phyloP scores from a whole-genome alignment of 2,113 vertebrate species.

The Amphilophus citrinellus region DNA sequence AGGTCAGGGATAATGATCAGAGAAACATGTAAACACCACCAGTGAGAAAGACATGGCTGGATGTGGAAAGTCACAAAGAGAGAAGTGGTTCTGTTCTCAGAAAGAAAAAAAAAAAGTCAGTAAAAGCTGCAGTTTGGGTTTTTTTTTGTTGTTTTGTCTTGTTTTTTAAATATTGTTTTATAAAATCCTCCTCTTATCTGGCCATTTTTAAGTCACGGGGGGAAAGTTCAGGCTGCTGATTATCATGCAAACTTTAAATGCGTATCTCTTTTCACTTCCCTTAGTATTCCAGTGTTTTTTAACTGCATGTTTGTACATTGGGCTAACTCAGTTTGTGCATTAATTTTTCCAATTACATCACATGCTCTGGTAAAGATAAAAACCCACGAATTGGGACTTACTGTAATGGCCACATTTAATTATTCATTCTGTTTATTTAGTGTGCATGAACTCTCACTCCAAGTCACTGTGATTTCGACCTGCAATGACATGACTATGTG shows the following conservation, averaged over 20 bases:
- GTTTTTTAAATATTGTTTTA: background rate
- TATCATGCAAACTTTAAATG: slow-evolving; percentile 65
- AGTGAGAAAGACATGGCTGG: slow-evolving; percentile 28
- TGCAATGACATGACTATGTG: slow-evolving; percentile 36
- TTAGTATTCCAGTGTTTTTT: slow-evolving; percentile 45
- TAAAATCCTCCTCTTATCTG: background rate
- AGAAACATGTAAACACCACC: slow-evolving; percentile 55
- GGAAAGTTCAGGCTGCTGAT: slow-evolving; percentile 29
- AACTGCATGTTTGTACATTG: slow-evolving; percentile 61
- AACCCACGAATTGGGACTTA: slow-evolving; percentile 24
- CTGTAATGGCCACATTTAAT: slow-evolving; percentile 53
- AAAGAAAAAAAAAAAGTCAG: background rate
- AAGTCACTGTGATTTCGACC: slow-evolving; percentile 12
- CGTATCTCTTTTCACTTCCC: slow-evolving; percentile 76
- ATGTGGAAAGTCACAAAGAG: slow-evolving; percentile 11
- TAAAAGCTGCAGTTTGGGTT: too few relatives aligned
- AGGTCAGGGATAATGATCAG: slow-evolving; percentile 68
- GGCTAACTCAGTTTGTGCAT: slow-evolving; percentile 87
- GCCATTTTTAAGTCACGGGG: background rate
- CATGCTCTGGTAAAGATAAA: slow-evolving; percentile 48
- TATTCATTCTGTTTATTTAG: slow-evolving; percentile 64
- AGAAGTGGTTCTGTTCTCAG: background rate
- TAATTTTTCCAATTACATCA: slow-evolving; percentile 85
- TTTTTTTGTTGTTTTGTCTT: too few relatives aligned
- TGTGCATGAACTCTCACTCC: background rate